Evolutionary conservation across 2,113 vertebrate genomes (phyloP), one percentile per base, ranked within the genome.

Genomic region (Anoura caudifer): DNA sequence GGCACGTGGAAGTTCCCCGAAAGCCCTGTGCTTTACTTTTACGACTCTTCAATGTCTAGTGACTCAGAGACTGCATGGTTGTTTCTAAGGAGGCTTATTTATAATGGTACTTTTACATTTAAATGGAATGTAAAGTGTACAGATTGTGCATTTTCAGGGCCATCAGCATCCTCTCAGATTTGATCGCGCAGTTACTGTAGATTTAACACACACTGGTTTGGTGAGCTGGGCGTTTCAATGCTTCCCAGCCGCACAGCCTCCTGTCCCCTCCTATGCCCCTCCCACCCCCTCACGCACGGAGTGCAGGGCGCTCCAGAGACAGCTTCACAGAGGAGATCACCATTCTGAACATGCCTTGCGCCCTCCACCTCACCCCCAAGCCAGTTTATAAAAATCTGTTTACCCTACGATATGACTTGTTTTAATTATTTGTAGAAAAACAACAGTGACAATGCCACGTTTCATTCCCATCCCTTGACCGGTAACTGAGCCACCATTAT

Each of bases 381-480:
- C 28, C 36, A 47, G 4, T 47, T 50, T 47, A 22, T 59, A 70
- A 73, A 87, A 79, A 87, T 47, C 63, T 43, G 10, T 76, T 59
- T 17, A 41, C 67, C 33, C 38, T 31, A 12, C 16, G 45, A 5
- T 41, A 33, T 20, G 85, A 73, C 81, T 79, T 65, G 11, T 61
- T 83, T 91, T 94, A 41, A 63, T 92, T 87, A 65, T 88, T 89
- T 11, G 17, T 38, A 92, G 70, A 50, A 76, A 92, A 88, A 85
- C 24, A 70, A 31, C 16, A 65, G 16, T 50, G 43, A 24, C 45
- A 36, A 5, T 22, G 22, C 10, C 7, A 13, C 9, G 14, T 38
- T 80, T 90, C 15, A n/a, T 70, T 70, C n/a, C 31, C 10, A 28
- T 41, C 63, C 70, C 20, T 73, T 36, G 28, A 72, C 28, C 43